A percentile compares a stretch with the other conserved stretches of the same genome.
Conservation (phyloP, 2,113 vertebrate genomes). For the Dipodomys ordii region DNA sequence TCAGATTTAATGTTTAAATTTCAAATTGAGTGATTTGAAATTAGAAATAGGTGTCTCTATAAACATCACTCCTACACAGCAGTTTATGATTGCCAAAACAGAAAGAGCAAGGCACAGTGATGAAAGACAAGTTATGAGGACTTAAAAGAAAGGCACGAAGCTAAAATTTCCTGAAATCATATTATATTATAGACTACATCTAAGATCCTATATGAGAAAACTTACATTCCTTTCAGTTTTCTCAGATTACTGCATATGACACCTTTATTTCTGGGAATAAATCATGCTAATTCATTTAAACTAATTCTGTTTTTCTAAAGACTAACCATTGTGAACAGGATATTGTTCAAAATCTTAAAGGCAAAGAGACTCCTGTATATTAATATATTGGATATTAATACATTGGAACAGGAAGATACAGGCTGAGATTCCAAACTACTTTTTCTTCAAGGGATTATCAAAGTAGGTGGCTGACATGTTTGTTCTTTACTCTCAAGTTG, state of each 20-base stretch:
- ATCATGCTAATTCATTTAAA: neutral
- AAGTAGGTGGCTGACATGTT: neutral
- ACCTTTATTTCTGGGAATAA: neutral
- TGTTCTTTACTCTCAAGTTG: neutral
- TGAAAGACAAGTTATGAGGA: neutral
- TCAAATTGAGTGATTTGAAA: neutral
- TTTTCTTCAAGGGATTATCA: neutral
- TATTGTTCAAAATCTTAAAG: conserved; percentile 25
- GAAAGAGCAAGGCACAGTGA: neutral
- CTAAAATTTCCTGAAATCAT: neutral
- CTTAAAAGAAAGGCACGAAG: neutral
- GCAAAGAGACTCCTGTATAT: neutral
- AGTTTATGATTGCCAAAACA: neutral
- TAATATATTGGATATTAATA: neutral
- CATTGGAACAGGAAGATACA: neutral
- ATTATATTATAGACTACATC: neutral
- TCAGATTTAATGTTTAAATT: conserved; percentile 9
- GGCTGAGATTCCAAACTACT: neutral
- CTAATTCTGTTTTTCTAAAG: neutral
- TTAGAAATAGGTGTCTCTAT: neutral
- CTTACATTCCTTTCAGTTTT: neutral
- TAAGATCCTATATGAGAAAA: neutral
- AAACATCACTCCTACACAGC: neutral
- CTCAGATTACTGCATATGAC: neutral
- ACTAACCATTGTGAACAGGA: neutral